A percentile compares a stretch with the other conserved stretches of the same genome.
These are phyloP conservation scores for Hirtodrosophila trivittata DNA, from an alignment of 2,888 invertebrate species.

Conservation along the genomic window DNA sequence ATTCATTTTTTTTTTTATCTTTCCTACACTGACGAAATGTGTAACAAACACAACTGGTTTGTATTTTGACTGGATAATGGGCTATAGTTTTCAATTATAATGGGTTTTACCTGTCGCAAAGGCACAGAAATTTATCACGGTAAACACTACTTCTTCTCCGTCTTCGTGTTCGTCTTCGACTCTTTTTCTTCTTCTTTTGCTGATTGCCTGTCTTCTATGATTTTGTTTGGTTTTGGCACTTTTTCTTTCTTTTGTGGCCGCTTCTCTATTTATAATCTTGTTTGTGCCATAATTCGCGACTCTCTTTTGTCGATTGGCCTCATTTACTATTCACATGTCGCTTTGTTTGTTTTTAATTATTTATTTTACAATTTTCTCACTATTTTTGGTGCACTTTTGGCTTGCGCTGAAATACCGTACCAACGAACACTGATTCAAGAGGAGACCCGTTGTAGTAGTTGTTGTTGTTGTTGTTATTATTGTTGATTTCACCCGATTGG, in stretches of 20 bases:
- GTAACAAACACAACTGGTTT: constrained; percentile 69
- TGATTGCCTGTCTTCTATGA: constrained; percentile 20
- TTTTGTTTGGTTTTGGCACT: constrained; percentile 44
- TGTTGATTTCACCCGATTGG: constrained; percentile 65
- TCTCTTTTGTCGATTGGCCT: constrained; percentile 58
- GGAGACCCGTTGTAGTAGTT: constrained; percentile 30
- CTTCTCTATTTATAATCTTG: constrained; percentile 54
- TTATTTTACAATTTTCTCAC: constrained; percentile 44
- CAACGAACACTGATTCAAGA: constrained; percentile 46
- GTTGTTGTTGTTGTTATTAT: constrained; percentile 5
- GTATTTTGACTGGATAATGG: constrained; percentile 23
- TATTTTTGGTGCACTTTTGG: constrained; percentile 50
- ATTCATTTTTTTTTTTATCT: constrained; percentile 14
- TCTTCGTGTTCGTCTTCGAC: background rate
- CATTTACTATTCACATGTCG: constrained; percentile 61
- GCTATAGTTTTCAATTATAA: constrained; percentile 16
- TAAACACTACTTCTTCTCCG: no score
- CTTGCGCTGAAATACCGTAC: constrained; percentile 40
- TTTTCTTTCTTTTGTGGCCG: constrained; percentile 60
- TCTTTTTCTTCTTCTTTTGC: constrained; percentile 11
- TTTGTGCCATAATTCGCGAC: constrained; percentile 69
- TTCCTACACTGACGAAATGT: constrained; percentile 61
- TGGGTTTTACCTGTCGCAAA: constrained; percentile 42
- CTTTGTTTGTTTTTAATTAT: constrained; percentile 40
- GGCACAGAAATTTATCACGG: constrained; percentile 19